Evolutionary conservation across 2,888 invertebrate species (phyloP).

Genomic region (Tetanocera ferruginea): DNA sequence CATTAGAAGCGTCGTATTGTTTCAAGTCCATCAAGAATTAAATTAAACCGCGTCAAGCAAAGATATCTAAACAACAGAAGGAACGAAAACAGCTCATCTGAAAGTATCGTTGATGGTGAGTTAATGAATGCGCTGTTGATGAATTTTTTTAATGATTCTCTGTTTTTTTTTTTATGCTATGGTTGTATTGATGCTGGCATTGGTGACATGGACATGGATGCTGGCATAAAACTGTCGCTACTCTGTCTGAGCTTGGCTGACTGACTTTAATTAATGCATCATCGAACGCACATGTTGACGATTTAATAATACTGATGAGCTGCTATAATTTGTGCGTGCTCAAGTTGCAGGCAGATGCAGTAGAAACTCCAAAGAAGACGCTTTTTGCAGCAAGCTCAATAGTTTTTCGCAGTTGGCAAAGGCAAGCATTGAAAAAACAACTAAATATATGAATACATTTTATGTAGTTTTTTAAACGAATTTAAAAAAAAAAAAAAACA

Average conservation of each 20-base stretch:
- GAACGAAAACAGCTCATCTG: no score
- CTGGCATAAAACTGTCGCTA: background rate
- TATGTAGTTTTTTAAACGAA: no score
- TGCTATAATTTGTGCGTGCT: background rate
- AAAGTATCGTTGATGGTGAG: no score
- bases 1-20: background rate
- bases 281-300: slow-evolving; percentile 13
- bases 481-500: no score
- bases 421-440: no score
- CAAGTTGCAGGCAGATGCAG: background rate
- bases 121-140: no score
- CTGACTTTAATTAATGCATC: background rate
- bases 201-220: background rate
- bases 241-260: background rate
- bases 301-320: background rate
- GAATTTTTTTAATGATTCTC: background rate
- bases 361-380: no score
- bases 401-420: no score
- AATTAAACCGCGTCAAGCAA: slow-evolving; percentile 13
- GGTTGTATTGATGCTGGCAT: background rate
- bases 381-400: no score
- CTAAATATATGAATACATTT: no score
- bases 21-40: slow-evolving; percentile 2
- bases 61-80: background rate
- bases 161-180: background rate